Evolutionary conservation across 2,888 invertebrate genomes (phyloP), one percentile per base, ranked within the genome.

Genomic region (Amphipyra berbera): DNA sequence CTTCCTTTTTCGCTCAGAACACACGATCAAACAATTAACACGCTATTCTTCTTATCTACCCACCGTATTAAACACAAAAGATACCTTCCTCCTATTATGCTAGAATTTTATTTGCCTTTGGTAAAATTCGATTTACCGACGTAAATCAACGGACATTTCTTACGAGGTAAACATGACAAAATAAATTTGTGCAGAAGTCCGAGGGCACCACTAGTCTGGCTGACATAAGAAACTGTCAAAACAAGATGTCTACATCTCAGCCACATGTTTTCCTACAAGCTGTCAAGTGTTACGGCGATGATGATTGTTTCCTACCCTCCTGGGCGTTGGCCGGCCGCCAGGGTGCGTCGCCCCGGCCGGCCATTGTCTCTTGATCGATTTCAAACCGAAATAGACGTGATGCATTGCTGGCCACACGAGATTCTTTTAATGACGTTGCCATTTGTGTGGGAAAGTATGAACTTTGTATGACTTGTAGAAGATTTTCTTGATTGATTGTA

Each of bases 311-410:
- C 56, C 82, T 74, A 82, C 85, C 82, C 83, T 76, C 58, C 78
- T 81, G 81, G 79, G 80, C 55, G 71, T 77, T 85, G 85, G 86
- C 81, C 41, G 47, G 37, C 8, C 54, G 77, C 79, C 84, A 86
- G 85, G 83, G 86, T 80, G 80, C 86, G 83, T 76, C 83, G 85
- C 76, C 79, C 81, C 78, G 67, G 56, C 56, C 76, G 84, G 83
- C 80, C 83, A 78, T 83, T 84, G 84, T 84, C 81, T 80, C 76
- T 41, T 74, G 52, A 81, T 82, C 77, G 79, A 82, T 80, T 71
- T 73, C 71, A 61, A 68, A 64, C 76, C 38, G 45, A 82, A 80
- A 82, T 82, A 82, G 81, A 81, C 48, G 53, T 70, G 75, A 75
- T 73, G 68, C 68, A 76, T 53, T 72, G 48, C 58, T 59, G 58